Conservation (phyloP, 1,140 invertebrate genomes). For the Lamellibrachia luymesi region DNA sequence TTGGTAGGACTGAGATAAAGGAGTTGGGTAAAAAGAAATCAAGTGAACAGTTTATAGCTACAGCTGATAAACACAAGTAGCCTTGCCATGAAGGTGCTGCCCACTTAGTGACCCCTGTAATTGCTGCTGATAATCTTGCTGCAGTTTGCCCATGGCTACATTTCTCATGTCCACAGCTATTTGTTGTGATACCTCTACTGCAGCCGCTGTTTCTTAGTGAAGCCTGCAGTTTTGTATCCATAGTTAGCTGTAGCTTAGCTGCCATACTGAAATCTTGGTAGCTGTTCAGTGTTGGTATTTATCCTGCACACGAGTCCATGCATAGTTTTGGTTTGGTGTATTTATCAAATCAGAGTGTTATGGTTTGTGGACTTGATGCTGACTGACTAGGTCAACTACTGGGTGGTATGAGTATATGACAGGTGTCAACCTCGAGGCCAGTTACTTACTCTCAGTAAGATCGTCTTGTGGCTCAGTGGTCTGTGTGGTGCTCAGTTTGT, state of each 20-base stretch:
- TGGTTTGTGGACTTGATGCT: too few relatives aligned
- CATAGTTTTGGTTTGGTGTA: too few relatives aligned
- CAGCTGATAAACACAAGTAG: not conserved
- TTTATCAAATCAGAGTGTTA: too few relatives aligned
- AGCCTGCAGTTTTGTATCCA: not conserved
- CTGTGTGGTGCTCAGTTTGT: too few relatives aligned
- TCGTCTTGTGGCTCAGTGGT: not conserved
- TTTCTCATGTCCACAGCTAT: constrained; percentile 4
- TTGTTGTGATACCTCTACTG: not conserved
- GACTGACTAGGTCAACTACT: too few relatives aligned
- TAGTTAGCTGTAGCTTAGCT: not conserved
- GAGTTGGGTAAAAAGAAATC: not conserved
- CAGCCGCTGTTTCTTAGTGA: not conserved
- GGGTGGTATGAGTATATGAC: too few relatives aligned
- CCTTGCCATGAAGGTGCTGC: not conserved
- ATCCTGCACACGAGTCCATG: too few relatives aligned
- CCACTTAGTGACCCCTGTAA: not conserved
- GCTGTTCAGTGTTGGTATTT: too few relatives aligned
- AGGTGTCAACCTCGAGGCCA: not conserved
- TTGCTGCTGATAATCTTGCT: not conserved
- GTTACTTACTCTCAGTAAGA: too few relatives aligned
- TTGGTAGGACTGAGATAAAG: not conserved
- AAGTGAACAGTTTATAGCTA: not conserved
- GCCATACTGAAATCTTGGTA: not conserved
- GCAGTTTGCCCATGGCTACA: not conserved